Evolutionary conservation across 2,797 vertebrate species (phyloP).

Genomic region (Eurystomus glaucurus): DNA sequence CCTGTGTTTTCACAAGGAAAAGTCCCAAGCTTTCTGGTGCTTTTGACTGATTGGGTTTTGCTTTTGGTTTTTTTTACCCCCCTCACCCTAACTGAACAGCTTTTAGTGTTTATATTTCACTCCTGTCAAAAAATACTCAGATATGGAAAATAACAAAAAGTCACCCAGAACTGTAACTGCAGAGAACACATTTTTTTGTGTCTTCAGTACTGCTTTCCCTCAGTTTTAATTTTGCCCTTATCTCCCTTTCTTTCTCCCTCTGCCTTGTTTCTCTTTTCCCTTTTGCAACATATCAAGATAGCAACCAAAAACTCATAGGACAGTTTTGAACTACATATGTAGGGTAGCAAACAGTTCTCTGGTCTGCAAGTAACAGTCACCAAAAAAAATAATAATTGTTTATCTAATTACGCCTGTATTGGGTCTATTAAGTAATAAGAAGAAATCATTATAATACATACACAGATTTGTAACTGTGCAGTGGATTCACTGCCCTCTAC

Average conservation of each 20-base stretch:
- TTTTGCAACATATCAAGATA: background rate
- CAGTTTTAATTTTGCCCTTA: background rate
- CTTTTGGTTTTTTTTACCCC: background rate
- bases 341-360: background rate
- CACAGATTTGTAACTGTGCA: background rate
- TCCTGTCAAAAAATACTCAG: background rate
- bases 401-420: background rate
- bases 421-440: background rate
- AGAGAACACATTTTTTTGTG: background rate
- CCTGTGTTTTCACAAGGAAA: background rate
- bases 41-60: background rate
- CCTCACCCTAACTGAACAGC: background rate
- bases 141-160: background rate
- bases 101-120: background rate
- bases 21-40: background rate
- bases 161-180: background rate
- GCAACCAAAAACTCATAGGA: background rate
- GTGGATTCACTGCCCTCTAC: slow-evolving; percentile 72
- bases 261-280: background rate
- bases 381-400: background rate
- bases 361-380: background rate
- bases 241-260: background rate
- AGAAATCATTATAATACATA: accelerated
- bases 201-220: background rate
- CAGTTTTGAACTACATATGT: background rate